These are phyloP conservation scores for Thermophis baileyi DNA, from an alignment of 2,113 vertebrate genomes.

Conservation along the genomic window DNA sequence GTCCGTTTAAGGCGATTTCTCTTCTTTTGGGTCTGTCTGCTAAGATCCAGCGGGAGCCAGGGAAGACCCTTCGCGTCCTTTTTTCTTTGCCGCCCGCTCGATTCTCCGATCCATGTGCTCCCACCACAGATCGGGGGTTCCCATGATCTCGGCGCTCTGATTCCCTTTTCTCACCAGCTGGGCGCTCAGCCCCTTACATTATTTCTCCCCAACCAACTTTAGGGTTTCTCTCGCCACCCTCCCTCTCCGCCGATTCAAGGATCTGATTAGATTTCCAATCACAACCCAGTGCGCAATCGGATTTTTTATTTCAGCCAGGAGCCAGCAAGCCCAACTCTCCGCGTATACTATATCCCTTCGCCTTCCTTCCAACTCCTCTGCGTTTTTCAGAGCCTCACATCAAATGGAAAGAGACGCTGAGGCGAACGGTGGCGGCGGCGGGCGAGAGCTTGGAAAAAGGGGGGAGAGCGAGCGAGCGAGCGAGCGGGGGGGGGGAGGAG, in stretches of 20 bases:
- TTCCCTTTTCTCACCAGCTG: background rate
- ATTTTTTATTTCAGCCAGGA: slow-evolving; percentile 68
- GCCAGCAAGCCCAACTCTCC: slow-evolving; percentile 66
- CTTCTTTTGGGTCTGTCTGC: slow-evolving; percentile 30
- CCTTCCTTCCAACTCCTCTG: slow-evolving; percentile 69
- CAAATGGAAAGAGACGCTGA: slow-evolving; percentile 54
- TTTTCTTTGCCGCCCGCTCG: slow-evolving; percentile 58
- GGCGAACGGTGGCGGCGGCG: background rate
- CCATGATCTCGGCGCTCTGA: slow-evolving; percentile 41
- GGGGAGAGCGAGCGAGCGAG: background rate
- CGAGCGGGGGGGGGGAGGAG: background rate
- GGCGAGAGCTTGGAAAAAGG: background rate
- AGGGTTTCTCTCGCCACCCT: background rate
- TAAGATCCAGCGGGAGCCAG: slow-evolving; percentile 68
- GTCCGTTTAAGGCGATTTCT: background rate
- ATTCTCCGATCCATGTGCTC: slow-evolving; percentile 57
- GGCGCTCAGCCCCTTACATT: background rate
- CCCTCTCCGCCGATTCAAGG: slow-evolving; percentile 53
- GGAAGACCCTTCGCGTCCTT: slow-evolving; percentile 50
- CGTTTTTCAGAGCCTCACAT: slow-evolving; percentile 67
- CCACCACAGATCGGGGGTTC: slow-evolving; percentile 53
- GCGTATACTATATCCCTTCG: slow-evolving; percentile 50
- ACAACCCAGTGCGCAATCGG: slow-evolving; percentile 90
- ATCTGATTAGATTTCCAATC: slow-evolving; percentile 93
- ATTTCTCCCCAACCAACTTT: background rate